phyloP scores from a whole-genome alignment of 2,888 invertebrate genomes.

The Ptilodon capucinus region DNA sequence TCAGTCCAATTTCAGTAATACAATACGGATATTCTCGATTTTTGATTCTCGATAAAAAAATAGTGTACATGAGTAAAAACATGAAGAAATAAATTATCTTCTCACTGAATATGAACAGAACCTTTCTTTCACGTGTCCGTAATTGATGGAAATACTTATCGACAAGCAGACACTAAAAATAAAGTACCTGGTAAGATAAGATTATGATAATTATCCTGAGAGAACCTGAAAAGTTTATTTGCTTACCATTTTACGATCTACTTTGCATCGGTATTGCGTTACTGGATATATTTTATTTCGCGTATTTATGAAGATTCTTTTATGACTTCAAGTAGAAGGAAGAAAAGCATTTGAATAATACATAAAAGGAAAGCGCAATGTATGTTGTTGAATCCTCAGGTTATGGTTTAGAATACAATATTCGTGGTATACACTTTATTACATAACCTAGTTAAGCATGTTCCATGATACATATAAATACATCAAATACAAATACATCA shows the following conservation, averaged over 20 bases:
- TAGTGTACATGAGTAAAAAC: no score
- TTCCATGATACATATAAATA: no score
- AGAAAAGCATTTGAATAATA: constrained; percentile 57
- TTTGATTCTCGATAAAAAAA: no score
- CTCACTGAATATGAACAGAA: no score
- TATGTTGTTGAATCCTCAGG: constrained; percentile 19
- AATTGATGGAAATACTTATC: no score
- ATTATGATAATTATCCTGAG: constrained; percentile 21
- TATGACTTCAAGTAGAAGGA: constrained; percentile 47
- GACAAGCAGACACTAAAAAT: background rate
- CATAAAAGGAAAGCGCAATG: constrained; percentile 46
- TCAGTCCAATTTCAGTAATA: no score
- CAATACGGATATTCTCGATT: no score
- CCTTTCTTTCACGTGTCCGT: no score
- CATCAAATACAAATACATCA: no score
- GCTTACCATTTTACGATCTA: background rate
- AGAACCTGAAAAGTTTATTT: background rate
- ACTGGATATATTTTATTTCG: constrained; percentile 9
- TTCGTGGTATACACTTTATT: constrained; percentile 10
- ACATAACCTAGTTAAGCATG: constrained; percentile 20
- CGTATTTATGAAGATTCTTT: constrained; percentile 20
- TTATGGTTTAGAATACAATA: constrained; percentile 19
- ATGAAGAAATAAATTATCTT: no score
- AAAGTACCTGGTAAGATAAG: constrained; percentile 17
- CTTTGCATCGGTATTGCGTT: constrained; percentile 1